Percentiles rank a stretch among this genome's conserved stretches.
These are phyloP conservation scores for Sesamia inferens DNA, from an alignment of 2,888 invertebrate species.

Conservation along the genomic window DNA sequence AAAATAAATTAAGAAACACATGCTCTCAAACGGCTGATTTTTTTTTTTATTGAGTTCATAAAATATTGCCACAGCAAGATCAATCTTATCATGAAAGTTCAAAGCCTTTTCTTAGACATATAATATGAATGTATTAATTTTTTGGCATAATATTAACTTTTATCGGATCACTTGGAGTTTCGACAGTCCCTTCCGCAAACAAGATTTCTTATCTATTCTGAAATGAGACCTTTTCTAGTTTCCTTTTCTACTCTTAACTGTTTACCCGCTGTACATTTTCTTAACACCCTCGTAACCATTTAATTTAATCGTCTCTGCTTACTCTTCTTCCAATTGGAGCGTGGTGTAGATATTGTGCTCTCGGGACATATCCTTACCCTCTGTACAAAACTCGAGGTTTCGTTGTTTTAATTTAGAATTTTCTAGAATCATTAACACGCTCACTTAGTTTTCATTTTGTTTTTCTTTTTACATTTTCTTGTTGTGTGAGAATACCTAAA, in stretches of 20 bases:
- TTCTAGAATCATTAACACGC: slow-evolving; percentile 42
- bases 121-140: no score
- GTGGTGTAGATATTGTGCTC: slow-evolving; percentile 45
- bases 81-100: neutral
- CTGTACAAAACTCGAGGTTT: neutral
- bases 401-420: slow-evolving; percentile 28
- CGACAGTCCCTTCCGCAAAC: neutral
- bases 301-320: slow-evolving; percentile 53
- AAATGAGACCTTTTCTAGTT: slow-evolving; percentile 6
- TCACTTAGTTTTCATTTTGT: slow-evolving; percentile 23
- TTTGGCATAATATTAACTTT: no score
- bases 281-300: slow-evolving; percentile 43
- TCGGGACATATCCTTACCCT: slow-evolving; percentile 37
- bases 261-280: slow-evolving; percentile 35
- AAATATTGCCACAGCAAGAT: neutral
- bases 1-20: slow-evolving; percentile 31
- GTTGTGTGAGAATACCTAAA: neutral
- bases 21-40: slow-evolving; percentile 34
- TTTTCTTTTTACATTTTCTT: neutral
- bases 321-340: slow-evolving; percentile 40
- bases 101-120: slow-evolving; percentile 6
- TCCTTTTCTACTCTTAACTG: slow-evolving; percentile 7
- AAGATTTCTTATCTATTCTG: neutral
- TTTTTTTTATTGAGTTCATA: slow-evolving; percentile 33
- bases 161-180: neutral